phyloP scores from a whole-genome alignment of 2,113 vertebrate genomes.

The Antennarius striatus region DNA sequence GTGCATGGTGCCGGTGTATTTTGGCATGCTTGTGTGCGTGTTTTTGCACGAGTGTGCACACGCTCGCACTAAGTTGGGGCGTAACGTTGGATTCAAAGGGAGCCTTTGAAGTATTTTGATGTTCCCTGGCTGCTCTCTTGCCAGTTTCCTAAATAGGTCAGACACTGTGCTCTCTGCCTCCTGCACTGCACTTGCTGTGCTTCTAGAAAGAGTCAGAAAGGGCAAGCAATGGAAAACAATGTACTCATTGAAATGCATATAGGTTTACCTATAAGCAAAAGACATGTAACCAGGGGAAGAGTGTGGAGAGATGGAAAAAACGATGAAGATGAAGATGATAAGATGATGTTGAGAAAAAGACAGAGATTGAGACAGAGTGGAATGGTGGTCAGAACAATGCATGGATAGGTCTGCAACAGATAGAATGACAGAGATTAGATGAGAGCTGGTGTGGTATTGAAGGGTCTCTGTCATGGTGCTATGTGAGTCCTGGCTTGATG shows the following conservation, averaged over 20 bases:
- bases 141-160: slow-evolving; percentile 84
- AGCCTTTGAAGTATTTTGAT: slow-evolving; percentile 83
- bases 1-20: slow-evolving; percentile 31
- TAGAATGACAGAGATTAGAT: slow-evolving; percentile 24
- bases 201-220: slow-evolving; percentile 60
- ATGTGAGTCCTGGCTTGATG: slow-evolving; percentile 62
- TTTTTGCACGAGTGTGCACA: slow-evolving; percentile 14
- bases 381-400: slow-evolving; percentile 31
- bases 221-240: slow-evolving; percentile 56
- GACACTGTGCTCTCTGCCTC: slow-evolving; percentile 74
- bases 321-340: slow-evolving; percentile 10
- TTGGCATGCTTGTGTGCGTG: slow-evolving; percentile 13
- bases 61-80: slow-evolving; percentile 68
- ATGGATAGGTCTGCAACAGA: slow-evolving; percentile 31
- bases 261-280: too few species aligned
- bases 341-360: background rate
- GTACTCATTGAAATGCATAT: too few species aligned
- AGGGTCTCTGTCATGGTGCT: slow-evolving; percentile 72
- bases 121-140: slow-evolving; percentile 79
- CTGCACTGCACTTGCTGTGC: slow-evolving; percentile 60
- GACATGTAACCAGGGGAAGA: too few species aligned
- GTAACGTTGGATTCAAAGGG: slow-evolving; percentile 78
- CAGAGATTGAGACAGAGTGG: slow-evolving; percentile 28
- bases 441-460: slow-evolving; percentile 65
- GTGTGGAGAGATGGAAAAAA: background rate